Base-by-base conservation (phyloP, 2,888 invertebrate species). In the Pterostichus niger region DNA sequence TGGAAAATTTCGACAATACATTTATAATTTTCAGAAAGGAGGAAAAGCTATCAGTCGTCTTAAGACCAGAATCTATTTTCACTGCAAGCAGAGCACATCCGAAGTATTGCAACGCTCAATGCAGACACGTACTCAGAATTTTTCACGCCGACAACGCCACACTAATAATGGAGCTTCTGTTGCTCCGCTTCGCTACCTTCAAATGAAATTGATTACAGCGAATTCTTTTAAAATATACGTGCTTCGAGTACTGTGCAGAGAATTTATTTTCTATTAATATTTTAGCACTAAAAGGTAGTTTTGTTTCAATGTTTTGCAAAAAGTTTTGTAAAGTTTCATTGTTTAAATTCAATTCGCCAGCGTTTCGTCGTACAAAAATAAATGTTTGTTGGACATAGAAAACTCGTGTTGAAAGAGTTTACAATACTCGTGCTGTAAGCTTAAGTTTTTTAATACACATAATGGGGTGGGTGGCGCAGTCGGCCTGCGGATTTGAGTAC, bases 181-280 rank as follows among this genome's bases (percentile, higher is more conserved):
- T 6, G 40, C 52, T n/a, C 0, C 52, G 52, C 52, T 6, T 40
- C 9, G n/a, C 52, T 13, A 52, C n/a, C 52, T 52, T 52, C 52
- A 52, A 52, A 52, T 52, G n/a, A 13, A 52, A 52, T 52, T 52
- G 52, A 52, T 52, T 52, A 52, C 52, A 6, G 13, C 5, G 52
- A 52, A 13, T 52, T 52, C 52, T 52, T 52, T 13, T 52, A 13
- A 52, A 13, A 52, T 40, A 40, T 52, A 52, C 52, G 52, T 52
- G 52, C n/a, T 13, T 40, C 40, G 9, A 40, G 9, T 40, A 40
- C 40, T 5, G 9, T 9, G 0, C 3, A 7, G 40, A 6, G 40
- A 5, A 40, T 40, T 40, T 40, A 40, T 40, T 40, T 40, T 40
- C 40, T 40, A 40, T 40, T 40, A 40, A 40, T 40, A 40, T 40